Conservation (phyloP, 1,140 invertebrate species). For the Rhopalosiphum padi region DNA sequence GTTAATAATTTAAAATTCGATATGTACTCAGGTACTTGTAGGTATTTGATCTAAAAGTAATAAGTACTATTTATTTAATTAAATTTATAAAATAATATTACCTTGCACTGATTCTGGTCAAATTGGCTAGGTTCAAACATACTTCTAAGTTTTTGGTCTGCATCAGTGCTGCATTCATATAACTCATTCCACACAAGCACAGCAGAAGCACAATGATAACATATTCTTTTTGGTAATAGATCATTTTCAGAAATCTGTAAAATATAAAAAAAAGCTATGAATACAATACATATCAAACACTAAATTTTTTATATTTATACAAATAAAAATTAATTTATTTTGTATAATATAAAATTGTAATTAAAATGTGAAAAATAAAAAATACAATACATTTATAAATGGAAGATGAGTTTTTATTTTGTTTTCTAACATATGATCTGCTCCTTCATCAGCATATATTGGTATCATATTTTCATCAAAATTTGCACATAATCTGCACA, state of each 20-base stretch:
- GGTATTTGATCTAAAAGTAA: background rate
- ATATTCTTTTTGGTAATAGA: conserved; percentile 69
- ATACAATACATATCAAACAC: conserved; percentile 1
- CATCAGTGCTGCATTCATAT: conserved; percentile 67
- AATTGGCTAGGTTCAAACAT: conserved; percentile 44
- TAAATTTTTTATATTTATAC: background rate
- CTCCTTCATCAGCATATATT: conserved; percentile 68
- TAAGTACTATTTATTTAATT: background rate
- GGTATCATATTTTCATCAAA: conserved; percentile 66
- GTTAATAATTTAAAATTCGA: background rate
- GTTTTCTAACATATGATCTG: conserved; percentile 66
- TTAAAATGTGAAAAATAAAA: background rate
- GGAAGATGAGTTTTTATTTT: conserved; percentile 71
- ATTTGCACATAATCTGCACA: conserved; percentile 69
- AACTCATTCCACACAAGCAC: conserved; percentile 72
- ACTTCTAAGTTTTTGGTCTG: conserved; percentile 66
- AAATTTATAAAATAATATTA: background rate
- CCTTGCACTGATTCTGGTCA: conserved; percentile 19
- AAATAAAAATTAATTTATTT: background rate
- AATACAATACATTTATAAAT: conserved; percentile 62
- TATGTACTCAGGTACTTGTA: background rate
- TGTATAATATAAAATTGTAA: background rate
- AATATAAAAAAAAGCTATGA: conserved; percentile 3
- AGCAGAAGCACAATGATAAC: conserved; percentile 71
- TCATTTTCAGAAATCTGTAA: conserved; percentile 68